Evolutionary conservation across 2,888 invertebrate species (phyloP).

Genomic region (Drosophila suboccidentalis): DNA sequence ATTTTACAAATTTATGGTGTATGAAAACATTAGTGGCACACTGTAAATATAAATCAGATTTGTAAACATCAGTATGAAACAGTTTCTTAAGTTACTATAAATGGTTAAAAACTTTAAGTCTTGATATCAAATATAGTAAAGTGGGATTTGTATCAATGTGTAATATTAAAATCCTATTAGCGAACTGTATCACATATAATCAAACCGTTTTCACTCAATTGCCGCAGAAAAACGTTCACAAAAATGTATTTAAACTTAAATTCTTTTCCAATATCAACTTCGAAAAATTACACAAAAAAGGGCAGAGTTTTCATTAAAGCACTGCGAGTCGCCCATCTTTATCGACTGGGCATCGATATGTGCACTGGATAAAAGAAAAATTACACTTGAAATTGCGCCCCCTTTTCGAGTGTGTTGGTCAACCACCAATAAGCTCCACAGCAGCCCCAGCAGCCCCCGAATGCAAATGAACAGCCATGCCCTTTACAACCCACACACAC

Average conservation of each 20-base stretch:
- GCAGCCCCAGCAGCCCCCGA: conserved; percentile 38
- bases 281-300: not conserved
- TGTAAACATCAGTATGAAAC: too few species aligned
- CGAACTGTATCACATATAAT: too few species aligned
- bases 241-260: not conserved
- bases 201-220: too few species aligned
- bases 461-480: conserved; percentile 72
- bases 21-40: too few species aligned
- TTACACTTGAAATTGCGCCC: conserved; percentile 65
- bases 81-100: too few species aligned
- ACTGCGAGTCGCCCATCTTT: conserved; percentile 1
- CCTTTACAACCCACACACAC: conserved; percentile 27
- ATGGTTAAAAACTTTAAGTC: too few species aligned
- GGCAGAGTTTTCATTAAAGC: conserved; percentile 16
- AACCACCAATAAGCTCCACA: conserved; percentile 55
- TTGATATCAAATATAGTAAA: too few species aligned
- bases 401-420: conserved; percentile 46
- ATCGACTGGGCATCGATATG: conserved; percentile 54
- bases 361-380: conserved; percentile 40
- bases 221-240: too few species aligned
- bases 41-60: too few species aligned
- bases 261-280: not conserved
- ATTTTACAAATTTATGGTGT: too few species aligned
- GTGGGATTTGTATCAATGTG: too few species aligned
- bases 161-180: too few species aligned